phyloP scores from a whole-genome alignment of 2,113 vertebrate species.

The Lates calcarifer region DNA sequence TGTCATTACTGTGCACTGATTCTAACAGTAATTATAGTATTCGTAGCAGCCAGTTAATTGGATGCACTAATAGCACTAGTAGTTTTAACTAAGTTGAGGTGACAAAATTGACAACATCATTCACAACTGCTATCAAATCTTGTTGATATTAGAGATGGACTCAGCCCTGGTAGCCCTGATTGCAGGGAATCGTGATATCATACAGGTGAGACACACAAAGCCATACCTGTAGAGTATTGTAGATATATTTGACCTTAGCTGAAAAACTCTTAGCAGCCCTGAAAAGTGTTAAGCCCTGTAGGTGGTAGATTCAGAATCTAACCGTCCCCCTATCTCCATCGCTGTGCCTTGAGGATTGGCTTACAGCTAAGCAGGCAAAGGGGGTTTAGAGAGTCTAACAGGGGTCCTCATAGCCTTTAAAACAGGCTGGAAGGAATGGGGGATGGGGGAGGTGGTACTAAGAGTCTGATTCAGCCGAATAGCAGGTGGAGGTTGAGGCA shows the following conservation, averaged over 20 bases:
- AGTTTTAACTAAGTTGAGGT: constrained; percentile 68
- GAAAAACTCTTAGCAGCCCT: constrained; percentile 77
- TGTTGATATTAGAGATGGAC: constrained; percentile 61
- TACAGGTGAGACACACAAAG: constrained; percentile 73
- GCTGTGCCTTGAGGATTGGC: constrained; percentile 79
- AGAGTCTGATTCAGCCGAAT: constrained; percentile 81
- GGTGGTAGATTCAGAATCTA: constrained; percentile 76
- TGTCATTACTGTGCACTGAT: constrained; percentile 74
- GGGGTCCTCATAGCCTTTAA: constrained; percentile 77
- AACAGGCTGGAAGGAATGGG: constrained; percentile 71
- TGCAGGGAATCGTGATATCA: constrained; percentile 70
- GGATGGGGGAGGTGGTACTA: constrained; percentile 34
- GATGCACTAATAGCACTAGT: constrained; percentile 70
- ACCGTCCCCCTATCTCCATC: constrained; percentile 79
- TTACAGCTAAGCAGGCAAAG: constrained; percentile 79
- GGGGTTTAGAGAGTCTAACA: constrained; percentile 75
- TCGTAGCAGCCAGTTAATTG: constrained; percentile 71
- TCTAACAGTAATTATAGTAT: constrained; percentile 77
- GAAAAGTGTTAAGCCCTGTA: constrained; percentile 80
- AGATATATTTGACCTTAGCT: constrained; percentile 62
- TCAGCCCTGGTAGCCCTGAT: constrained; percentile 76
- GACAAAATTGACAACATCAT: constrained; percentile 77
- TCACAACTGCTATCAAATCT: constrained; percentile 68
- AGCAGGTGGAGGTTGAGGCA: constrained; percentile 79
- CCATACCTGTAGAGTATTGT: constrained; percentile 66